phyloP scores from a whole-genome alignment of 2,797 vertebrate genomes.

The Danio aesculapii region DNA sequence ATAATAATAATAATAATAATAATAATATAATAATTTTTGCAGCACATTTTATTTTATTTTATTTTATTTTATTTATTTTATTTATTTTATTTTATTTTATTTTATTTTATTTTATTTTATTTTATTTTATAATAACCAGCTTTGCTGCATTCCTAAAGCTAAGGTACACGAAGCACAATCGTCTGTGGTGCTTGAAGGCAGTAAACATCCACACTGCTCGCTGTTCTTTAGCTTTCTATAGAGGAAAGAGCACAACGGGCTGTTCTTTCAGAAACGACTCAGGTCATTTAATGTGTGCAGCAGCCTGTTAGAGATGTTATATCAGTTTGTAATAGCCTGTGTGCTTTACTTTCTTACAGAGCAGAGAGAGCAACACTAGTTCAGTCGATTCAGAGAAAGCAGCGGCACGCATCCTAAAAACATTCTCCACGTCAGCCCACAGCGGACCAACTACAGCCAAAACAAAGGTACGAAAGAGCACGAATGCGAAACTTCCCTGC shows the following conservation, averaged over 20 bases:
- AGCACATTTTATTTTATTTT: neutral
- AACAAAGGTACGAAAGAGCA: constrained; percentile 11
- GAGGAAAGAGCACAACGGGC: neutral
- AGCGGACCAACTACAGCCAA: neutral
- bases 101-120: too few relatives aligned
- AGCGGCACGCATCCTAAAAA: constrained; percentile 12
- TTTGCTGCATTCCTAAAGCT: neutral
- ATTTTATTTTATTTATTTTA: neutral
- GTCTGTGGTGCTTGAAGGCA: neutral
- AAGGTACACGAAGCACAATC: neutral
- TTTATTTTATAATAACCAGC: neutral
- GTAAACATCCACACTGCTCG: neutral
- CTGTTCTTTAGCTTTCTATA: neutral
- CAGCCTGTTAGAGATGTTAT: constrained; percentile 7
- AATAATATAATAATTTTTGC: too few relatives aligned
- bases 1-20: too few relatives aligned
- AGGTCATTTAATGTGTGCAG: constrained; percentile 9
- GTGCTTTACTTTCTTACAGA: neutral
- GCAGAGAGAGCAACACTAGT: constrained; percentile 16
- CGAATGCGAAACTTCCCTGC: constrained; percentile 19
- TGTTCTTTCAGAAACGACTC: neutral
- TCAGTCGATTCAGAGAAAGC: constrained; percentile 18
- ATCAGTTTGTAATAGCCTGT: neutral
- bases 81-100: neutral
- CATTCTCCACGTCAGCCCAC: neutral